Evolutionary conservation across 1,140 invertebrate genomes (phyloP), one percentile per base, ranked within the genome.

Genomic region (Zaprionus kolodkinae): DNA sequence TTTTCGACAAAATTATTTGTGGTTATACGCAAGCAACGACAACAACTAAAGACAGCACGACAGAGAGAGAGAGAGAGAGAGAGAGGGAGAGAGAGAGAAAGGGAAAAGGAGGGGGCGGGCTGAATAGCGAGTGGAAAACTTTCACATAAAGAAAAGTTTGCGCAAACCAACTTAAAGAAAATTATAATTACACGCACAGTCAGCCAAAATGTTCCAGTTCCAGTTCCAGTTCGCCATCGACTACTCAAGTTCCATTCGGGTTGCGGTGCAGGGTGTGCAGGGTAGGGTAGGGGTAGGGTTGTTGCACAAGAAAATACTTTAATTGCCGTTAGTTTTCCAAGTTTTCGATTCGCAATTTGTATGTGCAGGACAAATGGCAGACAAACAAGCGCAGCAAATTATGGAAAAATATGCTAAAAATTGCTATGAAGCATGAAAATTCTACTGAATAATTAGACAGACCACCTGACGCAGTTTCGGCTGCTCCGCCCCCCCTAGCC

Each of bases 171-270:
- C 84, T 88, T 88, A 89, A 88, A 81, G 84, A 88, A 88, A 88
- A 88, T 88, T 88, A 88, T 88, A 88, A 88, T 88, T 88, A 88
- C 85, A 88, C 84, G 84, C 84, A 89, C 84, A 88, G 84, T 88
- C 84, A 88, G 84, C 84, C 85, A 88, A 87, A 88, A 88, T 76
- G 61, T 50, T 52, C 52, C 52, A 11, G 45, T 25, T 25, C 10
- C 9, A 12, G 45, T 10, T 25, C 63, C 52, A 81, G 76, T 52
- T 86, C 73, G 21, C 1, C 21, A 21, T 21, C 21, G 21, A 21
- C 21, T 21, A 21, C 21, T 1, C 21, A 21, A 21, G 21, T 21
- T 21, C 65, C 45, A 45, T n/a, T 62, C 38, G 67, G 72, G 56
- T 50, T 76, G 68, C 64, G 68, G 59, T 35, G 30, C 52, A 13